Percentiles rank a stretch among this genome's conserved stretches.
Evolutionary conservation across 2,113 vertebrate genomes (phyloP).

Genomic region (Amphilophus citrinellus): DNA sequence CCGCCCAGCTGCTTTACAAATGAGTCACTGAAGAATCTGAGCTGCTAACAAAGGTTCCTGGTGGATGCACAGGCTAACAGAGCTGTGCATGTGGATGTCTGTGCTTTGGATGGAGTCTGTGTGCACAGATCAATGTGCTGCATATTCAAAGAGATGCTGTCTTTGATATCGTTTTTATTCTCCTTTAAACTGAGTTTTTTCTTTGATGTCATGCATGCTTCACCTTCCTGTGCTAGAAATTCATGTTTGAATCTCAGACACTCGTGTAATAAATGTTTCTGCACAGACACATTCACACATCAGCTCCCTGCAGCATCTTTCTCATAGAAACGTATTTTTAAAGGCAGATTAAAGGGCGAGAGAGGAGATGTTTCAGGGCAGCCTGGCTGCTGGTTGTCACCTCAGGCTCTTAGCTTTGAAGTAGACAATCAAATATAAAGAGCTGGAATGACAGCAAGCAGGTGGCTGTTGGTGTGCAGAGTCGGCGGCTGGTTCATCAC

Average conservation of each 20-base stretch:
- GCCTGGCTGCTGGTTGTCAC: conserved; percentile 21
- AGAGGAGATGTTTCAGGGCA: background rate
- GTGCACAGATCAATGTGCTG: background rate
- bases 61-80: conserved; percentile 7
- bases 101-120: background rate
- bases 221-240: background rate
- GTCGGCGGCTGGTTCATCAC: background rate
- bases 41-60: background rate
- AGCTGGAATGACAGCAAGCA: conserved; percentile 16
- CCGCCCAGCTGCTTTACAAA: no score
- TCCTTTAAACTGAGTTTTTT: conserved; percentile 16
- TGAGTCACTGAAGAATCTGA: background rate
- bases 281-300: background rate
- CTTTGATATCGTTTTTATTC: background rate
- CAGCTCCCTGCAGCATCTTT: background rate
- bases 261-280: conserved; percentile 6
- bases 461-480: background rate
- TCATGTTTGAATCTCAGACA: conserved; percentile 4
- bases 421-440: conserved; percentile 8
- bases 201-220: conserved; percentile 32
- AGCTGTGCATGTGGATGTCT: background rate
- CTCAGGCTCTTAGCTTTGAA: background rate
- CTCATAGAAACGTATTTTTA: background rate
- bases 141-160: background rate
- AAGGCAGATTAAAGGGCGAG: background rate